These are phyloP conservation scores for Jacana jacana DNA, from an alignment of 2,113 vertebrate genomes.

Conservation along the genomic window DNA sequence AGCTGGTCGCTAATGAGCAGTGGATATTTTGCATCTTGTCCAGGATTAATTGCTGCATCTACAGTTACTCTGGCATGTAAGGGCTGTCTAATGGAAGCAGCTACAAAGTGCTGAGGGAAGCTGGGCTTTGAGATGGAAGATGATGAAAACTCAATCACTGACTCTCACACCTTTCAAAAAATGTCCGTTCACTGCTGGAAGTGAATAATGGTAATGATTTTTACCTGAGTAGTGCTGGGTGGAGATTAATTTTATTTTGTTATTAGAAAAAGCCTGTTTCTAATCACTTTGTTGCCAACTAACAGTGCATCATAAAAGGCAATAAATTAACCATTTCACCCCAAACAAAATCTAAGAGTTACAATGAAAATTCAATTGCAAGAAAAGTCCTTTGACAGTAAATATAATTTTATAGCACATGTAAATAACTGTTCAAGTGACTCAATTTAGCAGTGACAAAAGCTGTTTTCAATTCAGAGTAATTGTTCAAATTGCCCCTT, in stretches of 20 bases:
- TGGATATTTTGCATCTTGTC: not conserved
- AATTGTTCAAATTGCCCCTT: conserved; percentile 54
- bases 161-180: not conserved
- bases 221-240: not conserved
- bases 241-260: not conserved
- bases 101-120: not conserved
- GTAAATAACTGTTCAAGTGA: conserved; percentile 57
- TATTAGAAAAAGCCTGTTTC: not conserved
- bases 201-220: not conserved
- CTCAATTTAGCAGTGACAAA: conserved; percentile 59
- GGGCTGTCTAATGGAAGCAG: not conserved
- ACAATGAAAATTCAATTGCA: conserved; percentile 17
- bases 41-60: not conserved
- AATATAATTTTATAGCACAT: conserved; percentile 55
- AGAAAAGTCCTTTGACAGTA: conserved; percentile 37
- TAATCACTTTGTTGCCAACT: not conserved
- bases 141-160: not conserved
- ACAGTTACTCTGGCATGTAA: not conserved
- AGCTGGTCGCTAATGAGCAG: not conserved
- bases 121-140: not conserved
- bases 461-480: conserved; percentile 51
- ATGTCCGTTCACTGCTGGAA: not conserved
- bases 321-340: conserved; percentile 13
- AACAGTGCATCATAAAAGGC: not conserved
- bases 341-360: conserved; percentile 21